Evolutionary conservation across 2,888 invertebrate genomes (phyloP).

Genomic region (Galerucella nymphaeae): DNA sequence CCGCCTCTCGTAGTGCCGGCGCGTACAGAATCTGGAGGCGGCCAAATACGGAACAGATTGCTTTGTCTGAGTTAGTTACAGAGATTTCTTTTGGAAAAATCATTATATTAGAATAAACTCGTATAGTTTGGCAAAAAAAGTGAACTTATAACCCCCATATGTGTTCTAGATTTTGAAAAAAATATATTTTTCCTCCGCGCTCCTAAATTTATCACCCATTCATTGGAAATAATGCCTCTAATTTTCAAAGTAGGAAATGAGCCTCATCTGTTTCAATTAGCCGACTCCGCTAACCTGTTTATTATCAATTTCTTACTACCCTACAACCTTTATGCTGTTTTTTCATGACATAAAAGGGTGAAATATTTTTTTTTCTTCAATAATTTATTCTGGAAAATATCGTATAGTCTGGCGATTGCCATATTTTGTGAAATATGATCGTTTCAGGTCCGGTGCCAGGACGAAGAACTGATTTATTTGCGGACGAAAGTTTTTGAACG

Average conservation of each 20-base stretch:
- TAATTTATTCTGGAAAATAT: slow-evolving; percentile 21
- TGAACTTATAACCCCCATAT: no score
- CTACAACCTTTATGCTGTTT: slow-evolving; percentile 20
- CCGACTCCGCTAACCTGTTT: slow-evolving; percentile 39
- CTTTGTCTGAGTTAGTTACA: background rate
- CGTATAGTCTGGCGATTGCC: slow-evolving; percentile 10
- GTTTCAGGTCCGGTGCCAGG: background rate
- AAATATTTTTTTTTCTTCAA: slow-evolving; percentile 24
- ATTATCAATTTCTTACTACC: slow-evolving; percentile 38
- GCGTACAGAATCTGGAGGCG: background rate
- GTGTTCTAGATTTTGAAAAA: background rate
- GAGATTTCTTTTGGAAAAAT: background rate
- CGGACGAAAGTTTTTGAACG: background rate
- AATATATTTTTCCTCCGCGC: background rate
- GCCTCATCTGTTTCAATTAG: slow-evolving; percentile 40
- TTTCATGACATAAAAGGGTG: slow-evolving; percentile 18
- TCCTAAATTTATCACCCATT: slow-evolving; percentile 35
- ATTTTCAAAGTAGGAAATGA: slow-evolving; percentile 38
- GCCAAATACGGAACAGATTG: slow-evolving; percentile 10
- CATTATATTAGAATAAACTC: no score
- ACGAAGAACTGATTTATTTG: background rate
- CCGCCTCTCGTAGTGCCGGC: background rate
- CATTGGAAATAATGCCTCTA: slow-evolving; percentile 37
- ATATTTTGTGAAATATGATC: slow-evolving; percentile 21
- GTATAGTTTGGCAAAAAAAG: no score